These are phyloP conservation scores for Myoxocephalus aenaeus DNA, from an alignment of 2,797 vertebrate species.

Conservation along the genomic window DNA sequence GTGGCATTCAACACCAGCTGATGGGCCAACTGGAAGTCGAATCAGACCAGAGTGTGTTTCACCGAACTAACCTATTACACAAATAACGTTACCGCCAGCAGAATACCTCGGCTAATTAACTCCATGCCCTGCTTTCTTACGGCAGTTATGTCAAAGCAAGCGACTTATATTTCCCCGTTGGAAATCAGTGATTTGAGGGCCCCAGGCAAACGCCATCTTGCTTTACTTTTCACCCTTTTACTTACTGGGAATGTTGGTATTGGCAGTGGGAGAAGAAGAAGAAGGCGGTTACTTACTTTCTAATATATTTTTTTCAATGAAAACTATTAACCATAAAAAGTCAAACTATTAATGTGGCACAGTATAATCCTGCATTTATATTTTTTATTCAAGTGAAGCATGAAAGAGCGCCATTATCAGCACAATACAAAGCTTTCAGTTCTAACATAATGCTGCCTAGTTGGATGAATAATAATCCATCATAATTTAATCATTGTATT, in stretches of 20 bases:
- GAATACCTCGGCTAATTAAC: not conserved
- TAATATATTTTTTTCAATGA: too few species aligned
- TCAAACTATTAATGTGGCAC: too few species aligned
- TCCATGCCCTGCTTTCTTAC: not conserved
- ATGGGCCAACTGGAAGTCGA: not conserved
- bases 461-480: not conserved
- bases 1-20: too few species aligned
- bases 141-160: not conserved
- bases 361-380: too few species aligned
- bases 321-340: not conserved
- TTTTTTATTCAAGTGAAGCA: too few species aligned
- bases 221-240: not conserved
- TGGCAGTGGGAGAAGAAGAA: not conserved
- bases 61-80: not conserved
- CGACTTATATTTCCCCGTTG: not conserved
- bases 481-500: not conserved
- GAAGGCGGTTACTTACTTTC: not conserved
- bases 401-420: too few species aligned
- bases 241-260: not conserved
- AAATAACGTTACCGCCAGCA: not conserved
- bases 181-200: not conserved
- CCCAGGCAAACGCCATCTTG: not conserved
- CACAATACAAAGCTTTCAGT: too few species aligned
- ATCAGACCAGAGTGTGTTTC: not conserved
- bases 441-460: too few species aligned